Evolutionary conservation across 1,140 invertebrate species (phyloP).

Genomic region (Wasmannia auropunctata): DNA sequence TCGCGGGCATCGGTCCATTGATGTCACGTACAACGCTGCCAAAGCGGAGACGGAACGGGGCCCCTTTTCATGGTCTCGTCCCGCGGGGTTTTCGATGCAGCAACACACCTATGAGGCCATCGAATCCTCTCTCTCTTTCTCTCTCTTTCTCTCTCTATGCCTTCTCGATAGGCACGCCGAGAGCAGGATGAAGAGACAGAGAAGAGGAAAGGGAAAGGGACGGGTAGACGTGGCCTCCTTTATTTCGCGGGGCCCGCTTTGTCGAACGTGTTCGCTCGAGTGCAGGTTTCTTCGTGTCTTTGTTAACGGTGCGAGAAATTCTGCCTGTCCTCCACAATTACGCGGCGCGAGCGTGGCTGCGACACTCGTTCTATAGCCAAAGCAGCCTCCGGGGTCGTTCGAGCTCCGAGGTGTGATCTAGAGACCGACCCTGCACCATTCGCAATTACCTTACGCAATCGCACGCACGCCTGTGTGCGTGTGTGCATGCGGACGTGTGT

Average conservation of each 20-base stretch:
- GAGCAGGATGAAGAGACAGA: constrained; percentile 31
- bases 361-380: constrained; percentile 39
- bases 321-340: constrained; percentile 83
- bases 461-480: neutral
- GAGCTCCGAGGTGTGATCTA: constrained; percentile 65
- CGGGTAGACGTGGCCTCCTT: constrained; percentile 67
- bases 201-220: constrained; percentile 50
- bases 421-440: constrained; percentile 11
- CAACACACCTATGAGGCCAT: constrained; percentile 58
- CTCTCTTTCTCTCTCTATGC: neutral
- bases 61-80: constrained; percentile 64
- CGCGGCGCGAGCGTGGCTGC: constrained; percentile 64
- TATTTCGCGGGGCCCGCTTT: constrained; percentile 78
- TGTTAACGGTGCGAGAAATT: constrained; percentile 84
- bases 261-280: constrained; percentile 76
- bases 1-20: constrained; percentile 81
- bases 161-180: constrained; percentile 37
- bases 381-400: constrained; percentile 41
- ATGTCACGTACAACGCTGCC: constrained; percentile 74
- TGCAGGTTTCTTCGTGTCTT: constrained; percentile 82
- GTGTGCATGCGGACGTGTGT: too few species aligned
- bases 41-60: constrained; percentile 56
- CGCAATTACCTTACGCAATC: constrained; percentile 57
- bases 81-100: constrained; percentile 66
- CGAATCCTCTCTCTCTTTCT: neutral